Evolutionary conservation across 2,797 vertebrate species (phyloP).

Genomic region (Manis crassicaudata): DNA sequence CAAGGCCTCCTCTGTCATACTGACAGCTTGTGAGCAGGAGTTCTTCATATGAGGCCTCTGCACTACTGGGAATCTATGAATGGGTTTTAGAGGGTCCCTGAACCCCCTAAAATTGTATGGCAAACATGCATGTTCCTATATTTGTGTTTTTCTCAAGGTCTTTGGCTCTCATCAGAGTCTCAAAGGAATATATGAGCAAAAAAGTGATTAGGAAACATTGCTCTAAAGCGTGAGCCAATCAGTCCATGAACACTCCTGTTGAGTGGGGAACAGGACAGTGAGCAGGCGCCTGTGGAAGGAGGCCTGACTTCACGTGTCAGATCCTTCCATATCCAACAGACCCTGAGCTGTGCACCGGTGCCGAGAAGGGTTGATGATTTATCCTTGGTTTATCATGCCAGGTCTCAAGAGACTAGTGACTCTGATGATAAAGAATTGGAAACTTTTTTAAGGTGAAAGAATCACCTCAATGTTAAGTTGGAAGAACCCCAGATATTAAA

Average conservation of each 20-base stretch:
- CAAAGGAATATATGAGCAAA: background rate
- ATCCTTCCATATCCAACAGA: too few relatives aligned
- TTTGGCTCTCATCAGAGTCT: constrained; percentile 10
- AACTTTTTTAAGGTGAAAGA: background rate
- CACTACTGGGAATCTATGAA: background rate
- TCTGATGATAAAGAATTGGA: background rate
- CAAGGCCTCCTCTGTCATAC: background rate
- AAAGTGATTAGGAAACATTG: background rate
- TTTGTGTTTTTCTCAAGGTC: background rate
- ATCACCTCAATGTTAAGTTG: background rate
- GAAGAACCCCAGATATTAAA: background rate
- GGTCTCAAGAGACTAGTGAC: background rate
- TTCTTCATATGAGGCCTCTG: background rate
- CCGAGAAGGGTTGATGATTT: background rate
- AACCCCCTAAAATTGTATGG: background rate
- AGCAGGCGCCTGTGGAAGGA: background rate
- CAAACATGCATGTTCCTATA: background rate
- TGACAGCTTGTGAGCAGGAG: background rate
- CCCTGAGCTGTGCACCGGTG: background rate
- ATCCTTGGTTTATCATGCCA: background rate
- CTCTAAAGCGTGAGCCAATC: background rate
- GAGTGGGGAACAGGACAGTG: background rate
- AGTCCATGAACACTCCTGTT: background rate
- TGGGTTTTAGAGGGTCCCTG: background rate
- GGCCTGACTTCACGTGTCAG: background rate